phyloP scores from a whole-genome alignment of 2,888 invertebrate species.

The Aspidiotus destructor region DNA sequence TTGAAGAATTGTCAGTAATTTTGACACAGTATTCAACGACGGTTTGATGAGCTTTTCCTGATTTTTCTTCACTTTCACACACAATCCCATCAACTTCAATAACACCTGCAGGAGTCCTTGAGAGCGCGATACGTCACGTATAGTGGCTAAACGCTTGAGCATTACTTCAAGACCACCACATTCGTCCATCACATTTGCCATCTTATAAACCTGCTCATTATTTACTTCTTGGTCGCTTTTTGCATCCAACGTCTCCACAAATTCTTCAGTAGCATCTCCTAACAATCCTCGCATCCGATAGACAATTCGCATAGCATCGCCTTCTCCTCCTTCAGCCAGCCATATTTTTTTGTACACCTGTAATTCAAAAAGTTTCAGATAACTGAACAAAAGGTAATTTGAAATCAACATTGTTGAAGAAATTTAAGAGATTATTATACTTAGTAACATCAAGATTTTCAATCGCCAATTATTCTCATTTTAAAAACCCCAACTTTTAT shows the following conservation, averaged over 20 bases:
- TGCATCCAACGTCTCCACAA: constrained; percentile 84
- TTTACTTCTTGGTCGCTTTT: constrained; percentile 79
- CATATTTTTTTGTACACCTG: constrained; percentile 63
- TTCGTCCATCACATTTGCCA: constrained; percentile 75
- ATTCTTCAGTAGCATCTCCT: constrained; percentile 98
- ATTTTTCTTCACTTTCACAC: constrained; percentile 81
- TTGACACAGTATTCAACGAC: constrained; percentile 69
- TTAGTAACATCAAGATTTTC: too few species aligned
- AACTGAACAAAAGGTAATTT: too few species aligned
- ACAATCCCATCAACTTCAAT: constrained; percentile 76
- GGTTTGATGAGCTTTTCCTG: constrained; percentile 81
- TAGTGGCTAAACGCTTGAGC: constrained; percentile 72
- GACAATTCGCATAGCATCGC: constrained; percentile 92
- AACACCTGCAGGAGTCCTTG: constrained; percentile 80
- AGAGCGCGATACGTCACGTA: constrained; percentile 51
- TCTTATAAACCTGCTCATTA: constrained; percentile 86
- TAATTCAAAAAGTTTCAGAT: too few species aligned
- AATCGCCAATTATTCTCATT: too few species aligned
- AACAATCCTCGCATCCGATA: constrained; percentile 95
- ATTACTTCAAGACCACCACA: constrained; percentile 68
- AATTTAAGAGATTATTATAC: too few species aligned
- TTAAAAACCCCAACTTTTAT: too few species aligned
- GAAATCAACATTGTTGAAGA: too few species aligned
- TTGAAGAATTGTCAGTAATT: constrained; percentile 70
- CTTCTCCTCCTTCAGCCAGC: constrained; percentile 79